These are phyloP conservation scores for Mandrillus leucophaeus DNA, from an alignment of 2,113 vertebrate genomes.

Conservation along the genomic window DNA sequence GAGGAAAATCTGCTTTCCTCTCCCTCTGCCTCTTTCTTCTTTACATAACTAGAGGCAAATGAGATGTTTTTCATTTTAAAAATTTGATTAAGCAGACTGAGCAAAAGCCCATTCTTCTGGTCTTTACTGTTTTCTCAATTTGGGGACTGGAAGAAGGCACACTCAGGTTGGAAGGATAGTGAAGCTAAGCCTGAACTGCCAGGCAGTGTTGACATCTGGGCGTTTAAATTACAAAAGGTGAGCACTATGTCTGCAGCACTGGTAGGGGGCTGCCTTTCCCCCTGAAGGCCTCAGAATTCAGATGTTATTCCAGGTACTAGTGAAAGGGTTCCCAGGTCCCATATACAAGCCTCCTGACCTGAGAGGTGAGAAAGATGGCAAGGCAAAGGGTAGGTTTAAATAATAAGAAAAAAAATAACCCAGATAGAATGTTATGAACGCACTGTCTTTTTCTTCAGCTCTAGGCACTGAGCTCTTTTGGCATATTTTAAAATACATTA, in stretches of 20 bases:
- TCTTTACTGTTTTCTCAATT: conserved; percentile 13
- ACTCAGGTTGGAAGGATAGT: not conserved
- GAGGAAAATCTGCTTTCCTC: conserved; percentile 82
- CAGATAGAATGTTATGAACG: not conserved
- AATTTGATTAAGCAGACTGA: conserved; percentile 56
- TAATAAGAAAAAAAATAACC: not conserved
- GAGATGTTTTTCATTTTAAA: conserved; percentile 75
- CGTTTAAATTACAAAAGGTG: not conserved
- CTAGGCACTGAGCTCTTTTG: not conserved
- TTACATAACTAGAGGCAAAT: conserved; percentile 70
- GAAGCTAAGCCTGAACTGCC: not conserved
- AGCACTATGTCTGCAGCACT: not conserved
- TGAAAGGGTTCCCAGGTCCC: not conserved
- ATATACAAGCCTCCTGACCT: not conserved
- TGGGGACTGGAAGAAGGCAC: not conserved
- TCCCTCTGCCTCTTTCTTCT: conserved; percentile 68
- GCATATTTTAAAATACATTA: conserved; percentile 3
- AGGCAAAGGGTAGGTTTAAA: not conserved
- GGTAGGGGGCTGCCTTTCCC: not conserved
- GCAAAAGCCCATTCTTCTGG: conserved; percentile 46
- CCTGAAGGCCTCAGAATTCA: not conserved
- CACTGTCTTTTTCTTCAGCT: not conserved
- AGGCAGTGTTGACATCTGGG: not conserved
- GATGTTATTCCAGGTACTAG: not conserved
- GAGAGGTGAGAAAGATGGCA: not conserved